Evolutionary conservation across 2,797 vertebrate species (phyloP).

Genomic region (Mergus octosetaceus): DNA sequence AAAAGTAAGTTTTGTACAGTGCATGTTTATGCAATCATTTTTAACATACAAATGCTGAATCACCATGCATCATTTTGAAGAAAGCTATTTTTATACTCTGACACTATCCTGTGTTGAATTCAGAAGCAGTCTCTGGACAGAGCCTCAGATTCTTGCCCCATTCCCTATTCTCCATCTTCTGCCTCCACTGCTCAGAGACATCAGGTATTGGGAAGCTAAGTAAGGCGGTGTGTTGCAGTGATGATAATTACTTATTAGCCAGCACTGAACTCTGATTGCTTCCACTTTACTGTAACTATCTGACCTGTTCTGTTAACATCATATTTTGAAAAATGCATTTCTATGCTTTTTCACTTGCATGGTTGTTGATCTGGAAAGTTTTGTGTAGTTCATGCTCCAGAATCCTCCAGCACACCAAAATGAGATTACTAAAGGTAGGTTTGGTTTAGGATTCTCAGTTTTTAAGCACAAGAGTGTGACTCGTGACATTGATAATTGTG

Average conservation of each 20-base stretch:
- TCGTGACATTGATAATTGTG: rapidly evolving
- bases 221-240: background rate
- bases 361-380: background rate
- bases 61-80: background rate
- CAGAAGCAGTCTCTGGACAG: constrained; percentile 5
- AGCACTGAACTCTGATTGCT: background rate
- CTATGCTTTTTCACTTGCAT: background rate
- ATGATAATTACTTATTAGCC: background rate
- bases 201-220: constrained; percentile 19
- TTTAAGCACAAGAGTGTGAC: background rate
- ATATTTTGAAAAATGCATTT: background rate
- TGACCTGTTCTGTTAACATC: background rate
- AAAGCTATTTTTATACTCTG: constrained; percentile 9
- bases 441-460: background rate
- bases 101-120: constrained; percentile 30
- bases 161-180: constrained; percentile 18
- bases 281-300: background rate
- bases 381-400: background rate
- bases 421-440: background rate
- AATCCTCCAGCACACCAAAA: background rate
- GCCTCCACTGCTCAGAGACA: background rate
- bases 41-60: background rate
- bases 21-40: constrained; percentile 1
- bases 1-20: background rate
- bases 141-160: background rate